Evolutionary conservation across 2,797 vertebrate genomes (phyloP).

Genomic region (Pogonophryne albipinna): DNA sequence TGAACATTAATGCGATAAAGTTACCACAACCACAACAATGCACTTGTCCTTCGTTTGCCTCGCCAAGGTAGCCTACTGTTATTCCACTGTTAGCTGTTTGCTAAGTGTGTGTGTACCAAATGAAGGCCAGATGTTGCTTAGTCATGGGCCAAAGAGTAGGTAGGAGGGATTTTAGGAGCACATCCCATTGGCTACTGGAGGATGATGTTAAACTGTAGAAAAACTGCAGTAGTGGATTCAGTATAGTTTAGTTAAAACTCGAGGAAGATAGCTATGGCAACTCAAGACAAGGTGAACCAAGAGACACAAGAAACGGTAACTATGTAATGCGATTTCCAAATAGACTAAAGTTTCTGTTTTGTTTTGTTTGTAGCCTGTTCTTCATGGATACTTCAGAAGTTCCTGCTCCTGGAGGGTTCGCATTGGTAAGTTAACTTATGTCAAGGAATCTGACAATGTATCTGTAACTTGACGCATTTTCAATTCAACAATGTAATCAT

Average conservation of each 20-base stretch:
- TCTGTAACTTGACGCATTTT: background rate
- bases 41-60: conserved; percentile 68
- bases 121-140: conserved; percentile 67
- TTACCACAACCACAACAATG: conserved; percentile 63
- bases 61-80: conserved; percentile 76
- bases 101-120: conserved; percentile 7
- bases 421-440: conserved; percentile 93
- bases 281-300: conserved; percentile 80
- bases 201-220: conserved; percentile 13
- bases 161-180: conserved; percentile 77
- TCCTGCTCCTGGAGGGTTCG: conserved; percentile 98
- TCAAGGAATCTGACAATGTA: background rate
- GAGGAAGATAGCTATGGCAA: conserved; percentile 75
- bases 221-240: conserved; percentile 27
- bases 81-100: background rate
- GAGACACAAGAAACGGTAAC: background rate
- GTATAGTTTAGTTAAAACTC: conserved; percentile 28
- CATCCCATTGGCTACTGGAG: conserved; percentile 79
- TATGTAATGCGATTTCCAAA: background rate
- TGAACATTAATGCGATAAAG: background rate
- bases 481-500: background rate
- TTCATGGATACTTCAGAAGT: conserved; percentile 97
- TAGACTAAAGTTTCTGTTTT: conserved; percentile 17
- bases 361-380: conserved; percentile 86
- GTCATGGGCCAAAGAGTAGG: conserved; percentile 76